A percentile compares a stretch with the other conserved stretches of the same genome.
Conservation (phyloP, 2,888 invertebrate species). For the Ectropis crepuscularia region DNA sequence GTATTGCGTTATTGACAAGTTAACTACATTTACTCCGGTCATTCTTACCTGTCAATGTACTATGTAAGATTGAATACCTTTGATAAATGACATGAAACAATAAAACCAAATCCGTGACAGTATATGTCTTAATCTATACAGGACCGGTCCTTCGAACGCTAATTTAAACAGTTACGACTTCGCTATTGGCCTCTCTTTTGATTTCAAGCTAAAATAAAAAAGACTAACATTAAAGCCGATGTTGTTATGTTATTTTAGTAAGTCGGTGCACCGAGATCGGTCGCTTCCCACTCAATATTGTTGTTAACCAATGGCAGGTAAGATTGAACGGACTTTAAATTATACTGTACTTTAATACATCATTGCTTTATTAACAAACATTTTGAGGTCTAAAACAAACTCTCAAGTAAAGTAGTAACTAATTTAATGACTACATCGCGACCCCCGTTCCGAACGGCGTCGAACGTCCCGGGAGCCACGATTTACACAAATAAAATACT, state of each 20-base stretch:
- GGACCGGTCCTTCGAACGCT: no score
- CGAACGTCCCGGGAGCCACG: constrained; percentile 38
- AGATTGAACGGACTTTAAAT: no score
- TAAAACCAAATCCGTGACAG: background rate
- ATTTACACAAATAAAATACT: constrained; percentile 26
- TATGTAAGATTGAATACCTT: no score
- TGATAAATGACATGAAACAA: background rate
- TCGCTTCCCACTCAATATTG: no score
- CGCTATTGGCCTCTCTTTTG: no score
- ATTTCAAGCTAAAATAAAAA: no score
- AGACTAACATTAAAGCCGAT: no score
- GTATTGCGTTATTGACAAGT: constrained; percentile 31
- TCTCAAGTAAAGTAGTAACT: constrained; percentile 23
- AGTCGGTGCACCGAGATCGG: no score
- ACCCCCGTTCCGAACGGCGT: constrained; percentile 49
- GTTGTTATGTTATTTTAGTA: no score
- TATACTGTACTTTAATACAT: background rate
- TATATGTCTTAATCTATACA: no score
- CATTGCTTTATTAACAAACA: constrained; percentile 31
- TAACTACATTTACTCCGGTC: constrained; percentile 46
- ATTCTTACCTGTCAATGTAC: constrained; percentile 26
- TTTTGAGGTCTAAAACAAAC: constrained; percentile 14
- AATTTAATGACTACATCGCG: constrained; percentile 63
- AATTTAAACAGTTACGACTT: no score
- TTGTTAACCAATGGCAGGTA: no score